Evolutionary conservation across 1,140 invertebrate species (phyloP), one percentile per base, ranked within the genome.

Genomic region (Leptinotarsa undecemlineata): DNA sequence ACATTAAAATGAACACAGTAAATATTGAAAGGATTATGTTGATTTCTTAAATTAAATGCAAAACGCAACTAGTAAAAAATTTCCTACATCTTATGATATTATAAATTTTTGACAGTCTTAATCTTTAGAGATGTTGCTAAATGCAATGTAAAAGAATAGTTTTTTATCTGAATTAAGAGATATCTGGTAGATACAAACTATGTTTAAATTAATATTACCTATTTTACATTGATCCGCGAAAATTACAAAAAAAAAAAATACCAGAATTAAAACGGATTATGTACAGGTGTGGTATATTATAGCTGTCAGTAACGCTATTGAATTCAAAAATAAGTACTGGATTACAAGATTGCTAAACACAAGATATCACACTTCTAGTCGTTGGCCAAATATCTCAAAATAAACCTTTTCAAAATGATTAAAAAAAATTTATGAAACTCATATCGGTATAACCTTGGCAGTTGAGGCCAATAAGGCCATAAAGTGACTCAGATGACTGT

Each of bases 81-180:
- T 78, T 75, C 73, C 75, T 78, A 78, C 66, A 71, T 66, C 67
- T 77, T 80, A 78, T 68, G 77, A 78, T 80, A 80, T 78, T 57
- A 57, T 77, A 75, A 75, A 74, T 74, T 75, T 76, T 66, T 69
- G 74, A 80, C 79, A 80, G 79, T 80, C 79, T 80, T 78, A 76
- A 74, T 76, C 74, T 78, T 78, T 80, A 74, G 75, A 76, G 74
- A 76, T 68, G 66, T 79, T 76, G 42, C 71, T 78, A 78, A 78
- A 80, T 78, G 75, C 75, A 73, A 72, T 74, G 79, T 80, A 80
- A 80, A 80, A 80, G 77, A 80, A 78, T 80, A 80, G 71, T 76
- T 77, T 76, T 73, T 68, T 73, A 66, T 73, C 26, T 76, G 71
- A 66, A 71, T 77, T 71, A 77, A 69, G 14, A 77, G 67, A 77